Conservation (phyloP, 2,888 invertebrate genomes). For the Leucania comma region DNA sequence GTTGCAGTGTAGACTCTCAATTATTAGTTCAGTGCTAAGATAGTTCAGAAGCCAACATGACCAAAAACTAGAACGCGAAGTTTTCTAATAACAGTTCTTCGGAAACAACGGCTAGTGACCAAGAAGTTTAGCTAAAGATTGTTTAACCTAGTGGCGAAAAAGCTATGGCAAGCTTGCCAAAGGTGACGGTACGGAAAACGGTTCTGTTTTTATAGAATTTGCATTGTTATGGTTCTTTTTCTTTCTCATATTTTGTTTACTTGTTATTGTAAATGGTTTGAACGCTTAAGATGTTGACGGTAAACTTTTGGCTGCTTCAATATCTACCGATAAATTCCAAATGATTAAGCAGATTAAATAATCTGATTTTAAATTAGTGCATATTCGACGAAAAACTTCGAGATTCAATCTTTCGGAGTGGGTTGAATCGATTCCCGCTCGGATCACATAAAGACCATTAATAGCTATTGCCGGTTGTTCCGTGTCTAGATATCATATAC, state of each 20-base stretch:
- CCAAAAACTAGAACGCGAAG: conserved; percentile 59
- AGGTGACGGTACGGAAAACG: conserved; percentile 19
- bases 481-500: too few relatives aligned
- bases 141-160: conserved; percentile 49
- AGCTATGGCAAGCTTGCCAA: conserved; percentile 38
- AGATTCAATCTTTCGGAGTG: too few relatives aligned
- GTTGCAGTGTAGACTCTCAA: conserved; percentile 43
- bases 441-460: too few relatives aligned
- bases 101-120: conserved; percentile 44
- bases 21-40: conserved; percentile 66
- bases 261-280: not conserved
- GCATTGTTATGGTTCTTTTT: conserved; percentile 16
- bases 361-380: too few relatives aligned
- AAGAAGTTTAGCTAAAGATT: conserved; percentile 56
- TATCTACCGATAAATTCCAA: not conserved
- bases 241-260: not conserved
- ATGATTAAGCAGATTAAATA: too few relatives aligned
- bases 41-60: conserved; percentile 62
- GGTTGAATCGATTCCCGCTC: too few relatives aligned
- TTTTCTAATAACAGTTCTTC: conserved; percentile 69
- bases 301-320: not conserved
- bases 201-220: conserved; percentile 37
- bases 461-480: too few relatives aligned
- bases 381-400: too few relatives aligned
- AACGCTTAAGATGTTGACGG: not conserved